Conservation (phyloP, 2,797 vertebrate genomes). For the Alosa sapidissima region DNA sequence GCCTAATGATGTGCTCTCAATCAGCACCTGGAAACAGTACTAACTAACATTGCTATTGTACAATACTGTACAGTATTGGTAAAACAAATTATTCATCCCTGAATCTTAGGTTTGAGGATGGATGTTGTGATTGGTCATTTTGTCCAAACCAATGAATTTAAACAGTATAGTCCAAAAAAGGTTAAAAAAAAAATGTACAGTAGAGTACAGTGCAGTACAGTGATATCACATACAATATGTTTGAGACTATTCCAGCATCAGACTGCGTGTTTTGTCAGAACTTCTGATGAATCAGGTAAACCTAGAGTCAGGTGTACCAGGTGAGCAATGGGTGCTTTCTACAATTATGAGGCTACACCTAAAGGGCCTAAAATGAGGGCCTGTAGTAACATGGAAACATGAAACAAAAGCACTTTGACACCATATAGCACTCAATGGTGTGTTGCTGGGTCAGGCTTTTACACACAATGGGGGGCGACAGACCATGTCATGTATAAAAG, state of each 20-base stretch:
- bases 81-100: background rate
- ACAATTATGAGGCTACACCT: background rate
- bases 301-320: background rate
- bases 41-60: background rate
- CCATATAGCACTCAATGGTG: constrained; percentile 26
- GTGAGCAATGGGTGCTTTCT: background rate
- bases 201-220: background rate
- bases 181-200: no score
- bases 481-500: constrained; percentile 24
- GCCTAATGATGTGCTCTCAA: background rate
- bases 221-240: background rate
- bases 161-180: no score
- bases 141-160: background rate
- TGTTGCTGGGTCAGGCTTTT: constrained; percentile 30
- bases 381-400: background rate
- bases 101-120: background rate
- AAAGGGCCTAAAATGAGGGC: background rate
- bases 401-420: constrained; percentile 5
- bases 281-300: background rate
- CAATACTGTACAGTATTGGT: background rate
- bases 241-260: background rate
- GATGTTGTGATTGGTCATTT: background rate
- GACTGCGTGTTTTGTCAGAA: background rate
- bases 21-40: background rate
- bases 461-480: constrained; percentile 27